Percentiles rank a stretch among this genome's conserved stretches.
Conservation (phyloP, 1,140 invertebrate species). For the Hyposmocoma kahamanoa region DNA sequence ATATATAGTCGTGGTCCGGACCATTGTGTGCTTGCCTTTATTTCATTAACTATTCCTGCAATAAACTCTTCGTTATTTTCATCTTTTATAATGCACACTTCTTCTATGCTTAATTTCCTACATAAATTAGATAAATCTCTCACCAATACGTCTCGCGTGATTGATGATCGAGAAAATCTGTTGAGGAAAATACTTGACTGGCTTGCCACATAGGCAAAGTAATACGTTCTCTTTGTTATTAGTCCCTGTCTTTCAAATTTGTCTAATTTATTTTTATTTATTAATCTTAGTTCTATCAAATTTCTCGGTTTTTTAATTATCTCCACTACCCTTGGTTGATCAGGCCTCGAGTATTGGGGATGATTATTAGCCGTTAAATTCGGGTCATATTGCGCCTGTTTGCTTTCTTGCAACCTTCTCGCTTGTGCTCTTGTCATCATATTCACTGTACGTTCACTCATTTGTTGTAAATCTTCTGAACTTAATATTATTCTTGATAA, state of each 20-base stretch:
- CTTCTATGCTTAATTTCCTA: not conserved
- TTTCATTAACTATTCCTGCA: not conserved
- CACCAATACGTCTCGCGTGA: slow-evolving; percentile 1
- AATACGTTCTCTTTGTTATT: not conserved
- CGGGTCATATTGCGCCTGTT: not conserved
- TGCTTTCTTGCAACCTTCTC: not conserved
- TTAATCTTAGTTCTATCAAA: not conserved
- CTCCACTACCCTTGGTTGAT: not conserved
- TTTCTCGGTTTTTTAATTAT: slow-evolving; percentile 1
- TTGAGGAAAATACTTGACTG: not conserved
- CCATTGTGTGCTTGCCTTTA: not conserved
- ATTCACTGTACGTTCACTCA: slow-evolving; percentile 15
- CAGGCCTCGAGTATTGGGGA: not conserved
- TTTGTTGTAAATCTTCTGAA: slow-evolving; percentile 13
- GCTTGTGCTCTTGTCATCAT: slow-evolving; percentile 16
- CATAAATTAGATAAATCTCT: not conserved
- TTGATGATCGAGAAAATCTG: not conserved
- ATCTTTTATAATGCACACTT: not conserved
- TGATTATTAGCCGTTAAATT: not conserved
- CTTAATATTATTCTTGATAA: slow-evolving; percentile 7
- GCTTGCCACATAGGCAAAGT: not conserved
- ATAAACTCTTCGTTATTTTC: not conserved
- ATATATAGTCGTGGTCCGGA: not conserved
- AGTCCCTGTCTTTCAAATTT: not conserved
- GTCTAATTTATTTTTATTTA: not conserved